Conservation (phyloP, 2,888 invertebrate species). For the Bimastos eiseni region DNA sequence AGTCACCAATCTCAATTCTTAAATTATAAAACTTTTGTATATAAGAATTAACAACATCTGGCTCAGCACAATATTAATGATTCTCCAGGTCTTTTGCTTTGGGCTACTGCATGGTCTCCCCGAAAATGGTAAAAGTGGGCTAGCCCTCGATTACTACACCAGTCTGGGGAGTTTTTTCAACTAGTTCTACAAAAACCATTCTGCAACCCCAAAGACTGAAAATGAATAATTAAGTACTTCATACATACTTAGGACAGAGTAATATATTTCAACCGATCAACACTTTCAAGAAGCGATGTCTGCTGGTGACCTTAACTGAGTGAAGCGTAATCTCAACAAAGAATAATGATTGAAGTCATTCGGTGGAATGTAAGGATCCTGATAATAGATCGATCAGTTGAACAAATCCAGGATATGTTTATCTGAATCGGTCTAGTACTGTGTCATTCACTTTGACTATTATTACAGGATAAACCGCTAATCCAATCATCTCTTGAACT, state of each 20-base stretch:
- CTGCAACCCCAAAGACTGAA: neutral
- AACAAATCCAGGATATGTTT: constrained; percentile 2
- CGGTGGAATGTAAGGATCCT: neutral
- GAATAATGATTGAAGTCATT: neutral
- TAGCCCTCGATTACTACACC: neutral
- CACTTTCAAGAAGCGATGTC: neutral
- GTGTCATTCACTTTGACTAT: neutral
- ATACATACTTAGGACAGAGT: neutral
- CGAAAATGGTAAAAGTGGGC: neutral
- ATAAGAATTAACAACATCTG: neutral
- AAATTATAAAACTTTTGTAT: neutral
- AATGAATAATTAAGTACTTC: neutral
- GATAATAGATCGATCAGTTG: neutral
- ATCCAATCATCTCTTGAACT: neutral
- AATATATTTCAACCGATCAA: neutral
- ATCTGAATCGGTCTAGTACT: neutral
- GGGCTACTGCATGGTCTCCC: neutral
- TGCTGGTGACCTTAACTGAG: neutral
- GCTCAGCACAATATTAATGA: neutral
- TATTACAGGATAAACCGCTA: neutral
- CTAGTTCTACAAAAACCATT: neutral
- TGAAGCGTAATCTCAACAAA: neutral
- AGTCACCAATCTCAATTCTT: neutral
- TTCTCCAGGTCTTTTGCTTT: neutral
- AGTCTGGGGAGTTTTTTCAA: neutral